Base-by-base conservation (phyloP, 2,797 vertebrate genomes). In the Nasua narica region DNA sequence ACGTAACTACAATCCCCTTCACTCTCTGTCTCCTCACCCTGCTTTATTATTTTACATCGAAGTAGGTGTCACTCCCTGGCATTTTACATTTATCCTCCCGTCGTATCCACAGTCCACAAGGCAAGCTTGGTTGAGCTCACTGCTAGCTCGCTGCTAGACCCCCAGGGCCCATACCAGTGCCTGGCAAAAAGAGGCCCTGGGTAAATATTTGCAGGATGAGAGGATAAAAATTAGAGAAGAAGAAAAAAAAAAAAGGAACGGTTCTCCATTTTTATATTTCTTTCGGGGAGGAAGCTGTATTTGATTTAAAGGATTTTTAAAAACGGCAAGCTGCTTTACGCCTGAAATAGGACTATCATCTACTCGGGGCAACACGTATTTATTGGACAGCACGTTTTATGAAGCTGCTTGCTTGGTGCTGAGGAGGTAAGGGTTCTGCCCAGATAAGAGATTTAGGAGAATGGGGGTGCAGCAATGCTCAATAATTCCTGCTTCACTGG, bases 291-390 rank as follows among this genome's bases (percentile, higher is more conserved):
- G 18, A 13, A 27, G 18, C 21, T 58, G 1, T 70, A 67, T 77
- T 87, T 84, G n/a, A 78, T 81, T 85, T 69, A 84, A 90, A 65
- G 37, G 5, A 84, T 29, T 87, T 83, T 69, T 60, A 50, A 81
- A 81, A 19, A 67, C 7, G 29, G 35, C 7, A 72, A 25, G 19
- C 52, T 85, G 32, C 10, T 93, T 77, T 84, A 65, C 29, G 27
- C 37, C 50, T 87, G 70, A 81, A 89, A 86, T 7, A 67, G 29
- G 83, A 79, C 74, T 78, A 43, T 50, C 50, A 79, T 37, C 50
- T 23, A 29, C 8, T 67, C 69, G 32, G 32, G 11, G 40, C 76
- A 93, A 91, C 46, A 83, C n/a, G 60, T 78, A 65, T 32, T 78
- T 58, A 92, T n/a, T 16, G 29, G 32, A 60, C 9, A 37, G 52